Evolutionary conservation across 2,888 invertebrate species (phyloP), one percentile per base, ranked within the genome.

Genomic region (Agonopterix arenella): DNA sequence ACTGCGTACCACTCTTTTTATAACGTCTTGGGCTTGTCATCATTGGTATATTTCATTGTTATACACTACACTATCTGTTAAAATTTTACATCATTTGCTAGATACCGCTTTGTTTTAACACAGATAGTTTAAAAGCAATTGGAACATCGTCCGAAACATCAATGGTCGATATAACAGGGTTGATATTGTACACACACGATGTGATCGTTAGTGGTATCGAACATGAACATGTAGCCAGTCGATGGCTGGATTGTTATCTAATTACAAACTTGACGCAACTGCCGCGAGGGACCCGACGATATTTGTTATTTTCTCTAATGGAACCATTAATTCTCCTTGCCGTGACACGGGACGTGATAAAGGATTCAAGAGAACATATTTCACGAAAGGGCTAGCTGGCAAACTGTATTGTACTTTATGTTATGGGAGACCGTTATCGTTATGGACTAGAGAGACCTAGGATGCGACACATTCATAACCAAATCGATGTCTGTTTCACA

Each of bases 21-120:
- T 76, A 75, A 66, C 83, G 85, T 80, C 88, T 88, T 64, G 85
- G 89, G 69, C 89, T 90, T 67, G 88, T 86, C 90, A 90, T 90
- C 80, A 85, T 88, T 72, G 52, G 52, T 50, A 65, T 60, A 66
- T 79, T 58, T 67, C 84, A 80, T 84, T 64, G 28, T 84, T 76
- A 60, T 58, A 64, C n/a, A 46, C n/a, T 8, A 66, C 54, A 66
- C 54, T 57, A 40, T 5, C 40, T 40, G 11, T 40, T 4, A 40
- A n/a, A n/a, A 43, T 13, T 13, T 9, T 40, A 9, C 1, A n/a
- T 2, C 40, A 40, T 40, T 28, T n/a, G 40, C 40, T n/a, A n/a
- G 40, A n/a, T 40, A 40, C 40, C 40, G 7, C 28, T 40, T n/a
- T 40, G 40, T n/a, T 10, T 38, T n/a, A n/a, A 10, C 38, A 38